Percentiles rank a stretch among this genome's conserved stretches.
Conservation (phyloP, 2,888 invertebrate species). For the Pollenia griseotomentosa region DNA sequence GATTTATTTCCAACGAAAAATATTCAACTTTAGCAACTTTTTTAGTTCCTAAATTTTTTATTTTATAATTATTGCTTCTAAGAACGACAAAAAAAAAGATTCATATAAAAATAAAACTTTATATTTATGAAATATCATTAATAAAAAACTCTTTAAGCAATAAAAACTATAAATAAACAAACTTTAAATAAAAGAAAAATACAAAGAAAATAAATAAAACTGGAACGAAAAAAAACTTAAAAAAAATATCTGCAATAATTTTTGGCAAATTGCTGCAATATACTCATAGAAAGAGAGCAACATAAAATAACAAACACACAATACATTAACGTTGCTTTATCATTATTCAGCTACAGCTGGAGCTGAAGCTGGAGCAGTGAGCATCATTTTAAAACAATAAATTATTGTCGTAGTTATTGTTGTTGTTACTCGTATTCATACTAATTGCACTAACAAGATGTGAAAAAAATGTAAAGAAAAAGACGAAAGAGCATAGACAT, state of each 20-base stretch:
- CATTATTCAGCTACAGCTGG: background rate
- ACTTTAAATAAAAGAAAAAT: background rate
- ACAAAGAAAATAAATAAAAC: conserved; percentile 9
- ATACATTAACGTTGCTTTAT: background rate
- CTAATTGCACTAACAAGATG: conserved; percentile 30
- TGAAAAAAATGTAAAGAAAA: conserved; percentile 6
- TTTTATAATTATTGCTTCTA: no score
- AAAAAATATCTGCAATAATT: conserved; percentile 44
- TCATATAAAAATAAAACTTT: background rate
- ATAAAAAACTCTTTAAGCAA: conserved; percentile 18
- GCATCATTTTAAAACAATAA: conserved; percentile 42
- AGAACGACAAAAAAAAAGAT: background rate
- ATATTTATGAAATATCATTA: conserved; percentile 17
- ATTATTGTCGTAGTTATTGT: conserved; percentile 9
- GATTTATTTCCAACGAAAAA: no score
- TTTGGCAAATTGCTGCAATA: conserved; percentile 27
- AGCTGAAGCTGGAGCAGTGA: background rate
- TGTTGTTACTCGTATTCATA: conserved; percentile 11
- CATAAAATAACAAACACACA: conserved; percentile 6
- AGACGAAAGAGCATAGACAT: background rate
- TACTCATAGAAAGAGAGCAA: background rate
- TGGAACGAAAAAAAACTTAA: background rate
- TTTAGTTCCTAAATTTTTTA: no score
- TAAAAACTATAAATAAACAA: conserved; percentile 12
- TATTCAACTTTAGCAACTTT: no score